Conservation (phyloP, 2,113 vertebrate species). For the Saguinus imperator region DNA sequence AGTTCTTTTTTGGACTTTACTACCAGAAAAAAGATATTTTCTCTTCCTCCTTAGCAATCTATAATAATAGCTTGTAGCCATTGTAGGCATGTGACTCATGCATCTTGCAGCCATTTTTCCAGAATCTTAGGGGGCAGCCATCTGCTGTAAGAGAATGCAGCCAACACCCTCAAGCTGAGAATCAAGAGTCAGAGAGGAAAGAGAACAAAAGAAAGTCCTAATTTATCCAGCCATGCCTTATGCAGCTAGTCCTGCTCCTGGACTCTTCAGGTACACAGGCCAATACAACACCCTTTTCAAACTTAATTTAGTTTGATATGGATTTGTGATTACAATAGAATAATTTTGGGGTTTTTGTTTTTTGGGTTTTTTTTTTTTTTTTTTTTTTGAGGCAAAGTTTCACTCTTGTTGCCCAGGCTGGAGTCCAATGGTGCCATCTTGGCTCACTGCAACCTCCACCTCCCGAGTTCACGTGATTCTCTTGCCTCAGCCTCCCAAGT, state of each 20-base stretch:
- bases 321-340: background rate
- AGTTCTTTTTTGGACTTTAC: background rate
- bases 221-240: background rate
- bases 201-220: background rate
- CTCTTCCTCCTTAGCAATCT: background rate
- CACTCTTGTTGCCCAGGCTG: too few relatives aligned
- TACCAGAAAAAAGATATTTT: constrained; percentile 1
- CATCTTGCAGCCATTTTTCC: constrained; percentile 36
- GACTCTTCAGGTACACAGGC: background rate
- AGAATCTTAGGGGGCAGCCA: background rate
- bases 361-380: too few relatives aligned
- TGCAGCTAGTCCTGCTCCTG: background rate
- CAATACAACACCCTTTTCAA: background rate
- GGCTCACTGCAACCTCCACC: too few relatives aligned
- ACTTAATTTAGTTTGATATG: background rate
- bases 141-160: background rate
- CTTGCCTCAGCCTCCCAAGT: too few relatives aligned
- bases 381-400: too few relatives aligned
- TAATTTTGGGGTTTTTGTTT: background rate
- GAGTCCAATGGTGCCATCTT: too few relatives aligned
- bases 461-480: too few relatives aligned
- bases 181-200: background rate
- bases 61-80: background rate
- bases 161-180: background rate
- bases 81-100: background rate